Base-by-base conservation (phyloP, 2,888 invertebrate species). In the Brenthis hecate region DNA sequence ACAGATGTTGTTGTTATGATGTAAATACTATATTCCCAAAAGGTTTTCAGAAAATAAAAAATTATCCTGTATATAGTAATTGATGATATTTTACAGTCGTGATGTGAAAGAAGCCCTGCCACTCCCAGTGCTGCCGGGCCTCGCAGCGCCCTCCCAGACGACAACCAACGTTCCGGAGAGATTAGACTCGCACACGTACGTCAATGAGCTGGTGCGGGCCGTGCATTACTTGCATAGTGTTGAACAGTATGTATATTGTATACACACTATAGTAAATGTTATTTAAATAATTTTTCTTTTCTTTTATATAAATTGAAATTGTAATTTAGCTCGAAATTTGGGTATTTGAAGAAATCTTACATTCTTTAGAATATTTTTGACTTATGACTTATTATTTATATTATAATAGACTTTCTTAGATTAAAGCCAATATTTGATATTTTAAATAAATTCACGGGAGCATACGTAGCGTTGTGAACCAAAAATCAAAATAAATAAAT, bases 171-270 rank as follows among this genome's bases (percentile, higher is more conserved):
- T 74, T 13, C 68, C 76, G 3, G 75, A 74, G 13, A 78, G 84
- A 0, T 80, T 90, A 57, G 91, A 92, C 81, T 82, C 90, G 28
- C 90, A 89, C 79, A 75, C 85, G 0, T 89, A 88, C 81, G 83
- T 89, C 75, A 84, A 84, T 0, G 87, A 90, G 75, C 84, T 92
- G 19, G 84, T 91, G 16, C 81, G 87, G 0, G 87, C 88, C 1
- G 74, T 89, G 66, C 87, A 91, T 74, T 81, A 84, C 73, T 87
- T 92, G 80, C 91, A 92, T 75, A 87, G 84, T 1, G 82, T 87
- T 0, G 91, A 91, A 60, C 85, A 91, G 92, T 92, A 47, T 87
- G 89, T 88, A 66, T 56, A 8, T 13, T 28, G 28, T 23, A 23
- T 19, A 19, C 19, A 19, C 1, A 19, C 19, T 19, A 19, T 1